phyloP scores from a whole-genome alignment of 2,888 invertebrate genomes.

The Drepanosiphum platanoidis region DNA sequence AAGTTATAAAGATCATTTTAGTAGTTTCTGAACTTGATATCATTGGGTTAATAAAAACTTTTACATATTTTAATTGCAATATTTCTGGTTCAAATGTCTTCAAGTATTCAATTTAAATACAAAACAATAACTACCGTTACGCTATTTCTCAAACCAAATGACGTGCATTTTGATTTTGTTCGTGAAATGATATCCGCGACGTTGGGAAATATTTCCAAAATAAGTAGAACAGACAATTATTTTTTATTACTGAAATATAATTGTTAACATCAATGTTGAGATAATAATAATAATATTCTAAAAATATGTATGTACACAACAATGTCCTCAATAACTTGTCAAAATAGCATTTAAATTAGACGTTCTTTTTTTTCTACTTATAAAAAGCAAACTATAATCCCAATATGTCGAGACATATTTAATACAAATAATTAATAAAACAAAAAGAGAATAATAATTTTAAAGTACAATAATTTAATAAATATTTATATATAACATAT shows the following conservation, averaged over 20 bases:
- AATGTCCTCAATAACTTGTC: constrained; percentile 21
- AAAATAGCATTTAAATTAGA: constrained; percentile 11
- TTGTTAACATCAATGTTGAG: constrained; percentile 42
- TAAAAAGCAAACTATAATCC: constrained; percentile 12
- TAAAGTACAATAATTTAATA: neutral
- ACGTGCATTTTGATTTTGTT: too few relatives aligned
- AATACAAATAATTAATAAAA: neutral
- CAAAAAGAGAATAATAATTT: neutral
- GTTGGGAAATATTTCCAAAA: neutral
- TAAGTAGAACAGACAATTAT: neutral
- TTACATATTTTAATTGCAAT: too few relatives aligned
- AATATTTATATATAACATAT: neutral
- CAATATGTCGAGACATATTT: neutral
- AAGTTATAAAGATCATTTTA: too few relatives aligned
- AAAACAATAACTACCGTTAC: too few relatives aligned
- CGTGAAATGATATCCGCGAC: too few relatives aligned
- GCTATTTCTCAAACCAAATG: too few relatives aligned
- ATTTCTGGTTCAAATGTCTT: too few relatives aligned
- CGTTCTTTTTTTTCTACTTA: neutral
- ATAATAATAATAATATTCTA: constrained; percentile 57
- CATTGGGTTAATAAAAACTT: too few relatives aligned
- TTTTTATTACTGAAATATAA: constrained; percentile 48
- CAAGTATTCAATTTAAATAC: too few relatives aligned
- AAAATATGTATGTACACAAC: constrained; percentile 32
- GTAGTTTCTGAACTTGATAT: too few relatives aligned